Base-by-base conservation (phyloP, 2,888 invertebrate species). In the Stenolophus ochropezus region DNA sequence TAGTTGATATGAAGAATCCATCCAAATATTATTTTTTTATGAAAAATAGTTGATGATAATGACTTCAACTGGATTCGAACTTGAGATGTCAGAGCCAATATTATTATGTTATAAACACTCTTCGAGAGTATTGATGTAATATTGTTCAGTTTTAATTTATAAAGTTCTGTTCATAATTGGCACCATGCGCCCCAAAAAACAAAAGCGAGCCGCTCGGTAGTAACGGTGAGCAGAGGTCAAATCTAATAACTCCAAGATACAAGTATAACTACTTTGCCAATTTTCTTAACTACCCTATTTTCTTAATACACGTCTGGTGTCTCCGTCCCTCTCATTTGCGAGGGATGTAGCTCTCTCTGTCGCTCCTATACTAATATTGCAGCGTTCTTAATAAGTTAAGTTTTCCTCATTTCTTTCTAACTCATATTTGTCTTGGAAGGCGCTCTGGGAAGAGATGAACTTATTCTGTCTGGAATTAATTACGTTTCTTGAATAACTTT, bases 331-430 rank as follows among this genome's bases (percentile, higher is more conserved):
- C 82, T 76, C 33, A 49, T 56, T 16, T 6, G 51, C 42, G 2
- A 65, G 58, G 20, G 84, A 84, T 83, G 78, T 83, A 81, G 73
- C 18, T n/a, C 20, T 85, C 86, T 84, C 83, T 83, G 42, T 85
- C 84, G 81, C 83, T 83, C 83, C 85, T 83, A 84, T 84, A 84
- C 86, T 87, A 87, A 87, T 88, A 87, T 86, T 86, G 86, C 86
- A 87, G 86, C 86, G 85, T 87, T 86, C 88, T 86, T 88, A 88
- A 88, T 88, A 88, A 87, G 87, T 87, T 86, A 88, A 88, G 85
- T 88, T 88, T 88, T 87, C 86, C 87, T 85, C 87, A 87, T 87
- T 87, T 87, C 86, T 87, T 86, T 86, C 85, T 84, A 84, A 84
- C 84, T 81, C 81, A 81, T 81, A 81, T 81, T 81, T 81, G 81